Evolutionary conservation across 2,888 invertebrate species (phyloP).

Genomic region (Lasioglossum vierecki): DNA sequence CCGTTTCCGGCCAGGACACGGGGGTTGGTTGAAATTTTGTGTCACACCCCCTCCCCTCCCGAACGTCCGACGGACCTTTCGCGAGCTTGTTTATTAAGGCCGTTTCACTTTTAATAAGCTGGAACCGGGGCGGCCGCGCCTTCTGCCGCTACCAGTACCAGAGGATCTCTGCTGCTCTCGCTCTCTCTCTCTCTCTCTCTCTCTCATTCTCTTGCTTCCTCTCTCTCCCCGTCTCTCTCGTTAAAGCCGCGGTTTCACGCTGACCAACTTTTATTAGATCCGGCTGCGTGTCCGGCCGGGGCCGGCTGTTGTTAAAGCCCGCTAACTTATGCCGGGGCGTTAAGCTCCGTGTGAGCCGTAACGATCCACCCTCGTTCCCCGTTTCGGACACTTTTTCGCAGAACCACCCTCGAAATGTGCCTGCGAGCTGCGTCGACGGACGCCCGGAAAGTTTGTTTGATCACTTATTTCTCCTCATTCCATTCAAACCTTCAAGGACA

Average conservation of each 20-base stretch:
- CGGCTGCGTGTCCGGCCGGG: conserved; percentile 41
- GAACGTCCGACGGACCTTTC: conserved; percentile 41
- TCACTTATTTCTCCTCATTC: neutral
- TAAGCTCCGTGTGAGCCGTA: conserved; percentile 63
- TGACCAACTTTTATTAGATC: conserved; percentile 82
- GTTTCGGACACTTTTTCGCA: conserved; percentile 47
- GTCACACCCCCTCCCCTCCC: neutral
- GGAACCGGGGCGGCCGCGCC: conserved; percentile 64
- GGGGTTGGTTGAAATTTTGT: conserved; percentile 14
- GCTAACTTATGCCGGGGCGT: conserved; percentile 69
- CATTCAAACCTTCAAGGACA: neutral
- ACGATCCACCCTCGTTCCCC: conserved; percentile 49
- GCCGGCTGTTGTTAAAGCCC: conserved; percentile 62
- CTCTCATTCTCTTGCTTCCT: neutral
- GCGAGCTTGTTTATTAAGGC: conserved; percentile 78
- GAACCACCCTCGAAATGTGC: neutral
- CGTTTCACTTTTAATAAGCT: conserved; percentile 81
- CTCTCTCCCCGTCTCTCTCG: conserved; percentile 50
- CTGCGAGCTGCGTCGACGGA: neutral
- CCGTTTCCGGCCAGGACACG: conserved; percentile 31
- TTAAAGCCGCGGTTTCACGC: conserved; percentile 76
- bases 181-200: neutral
- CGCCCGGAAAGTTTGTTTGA: conserved; percentile 1
- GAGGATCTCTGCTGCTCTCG: conserved; percentile 37
- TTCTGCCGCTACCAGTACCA: conserved; percentile 39